Evolutionary conservation across 2,797 vertebrate species (phyloP), one percentile per base, ranked within the genome.

Genomic region (Gymnopithys bicolor): DNA sequence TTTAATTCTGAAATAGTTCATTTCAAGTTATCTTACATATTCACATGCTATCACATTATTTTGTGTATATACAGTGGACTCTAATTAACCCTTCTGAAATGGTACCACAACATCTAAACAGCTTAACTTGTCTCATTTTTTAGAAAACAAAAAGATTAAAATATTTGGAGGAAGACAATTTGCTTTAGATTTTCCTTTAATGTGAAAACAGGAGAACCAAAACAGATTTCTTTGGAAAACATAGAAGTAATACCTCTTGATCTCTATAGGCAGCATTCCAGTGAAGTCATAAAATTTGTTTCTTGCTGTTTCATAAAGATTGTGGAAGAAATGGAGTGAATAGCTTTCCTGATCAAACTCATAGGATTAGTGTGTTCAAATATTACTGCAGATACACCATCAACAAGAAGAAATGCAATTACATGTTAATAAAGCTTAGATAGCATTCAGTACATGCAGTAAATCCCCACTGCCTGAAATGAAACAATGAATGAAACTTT

Each of bases 11-110:
- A 82, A 79, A 89, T 33, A 82, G 41, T 33, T 82, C 46, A 13
- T 83, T 68, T 84, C 59, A 46, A n/a, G 8, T 77, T 86, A 93
- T 89, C 92, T 94, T 82, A 67, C 22, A 87, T 37, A 90, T 48
- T 32, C 5, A 22, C 33, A 12, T 46, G 41, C 4, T 52, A 66
- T 59, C 23, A 22, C 5, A 12, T 77, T 52, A 76, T 4, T 69
- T 49, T 91, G 8, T 89, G 4, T 41, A 23, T 32, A 39, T 35
- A 8, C 27, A 45, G 22, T 56, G 46, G 27, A 32, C 33, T 49
- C n/a, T 59, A 5, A 3, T 66, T 84, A 63, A 13, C 13, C 5
- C 35, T 91, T 96, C 46, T 53, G 43, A 84, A 90, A 69, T 4
- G 2, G 43, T 73, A 87, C 71, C 9, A 89, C 19, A 75, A 35